A percentile compares a stretch with the other conserved stretches of the same genome.
These are phyloP conservation scores for Drosophila parthenogenetica DNA, from an alignment of 2,888 invertebrate species.

Conservation along the genomic window DNA sequence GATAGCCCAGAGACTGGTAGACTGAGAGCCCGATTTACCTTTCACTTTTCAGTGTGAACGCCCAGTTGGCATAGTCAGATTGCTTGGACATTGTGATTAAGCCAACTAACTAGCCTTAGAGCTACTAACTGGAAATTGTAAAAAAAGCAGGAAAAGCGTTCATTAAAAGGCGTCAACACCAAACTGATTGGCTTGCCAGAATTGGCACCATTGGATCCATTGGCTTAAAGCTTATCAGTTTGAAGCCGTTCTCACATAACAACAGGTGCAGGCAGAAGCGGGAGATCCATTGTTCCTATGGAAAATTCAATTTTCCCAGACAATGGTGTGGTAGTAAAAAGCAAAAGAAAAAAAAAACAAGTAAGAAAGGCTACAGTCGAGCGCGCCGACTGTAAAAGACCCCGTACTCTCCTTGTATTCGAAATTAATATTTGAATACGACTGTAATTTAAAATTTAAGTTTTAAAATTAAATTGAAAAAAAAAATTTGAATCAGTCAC, in stretches of 20 bases:
- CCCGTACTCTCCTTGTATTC: no score
- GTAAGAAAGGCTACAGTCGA: no score
- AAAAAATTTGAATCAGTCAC: no score
- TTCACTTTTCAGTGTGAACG: conserved; percentile 26
- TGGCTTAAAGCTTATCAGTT: conserved; percentile 72
- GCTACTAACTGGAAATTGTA: conserved; percentile 4
- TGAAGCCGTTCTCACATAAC: conserved; percentile 19
- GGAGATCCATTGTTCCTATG: conserved; percentile 39
- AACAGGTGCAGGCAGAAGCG: conserved; percentile 3
- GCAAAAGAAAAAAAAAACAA: conserved; percentile 1
- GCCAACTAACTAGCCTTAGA: conserved; percentile 5
- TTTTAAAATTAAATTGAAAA: no score
- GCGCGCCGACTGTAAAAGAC: no score
- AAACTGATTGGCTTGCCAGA: conserved; percentile 66
- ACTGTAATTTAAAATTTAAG: no score
- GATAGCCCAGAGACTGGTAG: not conserved
- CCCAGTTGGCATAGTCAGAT: conserved; percentile 12
- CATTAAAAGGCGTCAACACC: conserved; percentile 66
- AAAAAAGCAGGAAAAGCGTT: conserved; percentile 36
- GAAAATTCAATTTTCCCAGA: conserved; percentile 70
- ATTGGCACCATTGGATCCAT: conserved; percentile 72
- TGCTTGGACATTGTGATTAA: conserved; percentile 18
- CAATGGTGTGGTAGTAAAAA: conserved; percentile 39
- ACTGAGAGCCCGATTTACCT: conserved; percentile 15
- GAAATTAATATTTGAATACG: no score